Conservation (phyloP, 2,888 invertebrate genomes). For the Netelia melanura region DNA sequence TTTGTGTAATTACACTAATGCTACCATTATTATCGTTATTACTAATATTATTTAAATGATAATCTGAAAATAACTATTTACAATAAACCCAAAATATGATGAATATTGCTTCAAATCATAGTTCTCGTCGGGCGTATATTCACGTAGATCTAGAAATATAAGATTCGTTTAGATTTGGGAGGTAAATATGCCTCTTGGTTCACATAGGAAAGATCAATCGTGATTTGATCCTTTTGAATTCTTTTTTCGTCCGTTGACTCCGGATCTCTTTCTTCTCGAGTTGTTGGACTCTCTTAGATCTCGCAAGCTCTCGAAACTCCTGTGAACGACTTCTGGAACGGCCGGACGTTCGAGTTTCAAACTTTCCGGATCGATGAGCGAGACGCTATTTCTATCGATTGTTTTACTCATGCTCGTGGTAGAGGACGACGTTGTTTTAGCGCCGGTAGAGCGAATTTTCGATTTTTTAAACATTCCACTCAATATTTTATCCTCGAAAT, state of each 20-base stretch:
- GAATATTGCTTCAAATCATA: slow-evolving; percentile 21
- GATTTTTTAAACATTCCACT: slow-evolving; percentile 51
- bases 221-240: background rate
- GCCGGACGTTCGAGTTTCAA: slow-evolving; percentile 87
- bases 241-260: background rate
- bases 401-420: background rate
- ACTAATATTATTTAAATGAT: slow-evolving; percentile 17
- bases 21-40: background rate
- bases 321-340: slow-evolving; percentile 87
- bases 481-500: slow-evolving; percentile 36
- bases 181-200: background rate
- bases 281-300: slow-evolving; percentile 85
- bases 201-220: background rate
- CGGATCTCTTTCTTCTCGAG: slow-evolving; percentile 20
- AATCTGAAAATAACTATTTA: slow-evolving; percentile 37
- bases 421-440: background rate
- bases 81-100: slow-evolving; percentile 11
- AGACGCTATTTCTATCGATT: background rate
- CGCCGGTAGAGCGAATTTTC: background rate
- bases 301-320: slow-evolving; percentile 86
- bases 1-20: background rate
- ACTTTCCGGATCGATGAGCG: slow-evolving; percentile 69
- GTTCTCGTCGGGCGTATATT: slow-evolving; percentile 24
- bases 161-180: slow-evolving; percentile 41
- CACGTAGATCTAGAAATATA: slow-evolving; percentile 50